Conservation (phyloP, 2,888 invertebrate genomes). For the Euproctis similis region DNA sequence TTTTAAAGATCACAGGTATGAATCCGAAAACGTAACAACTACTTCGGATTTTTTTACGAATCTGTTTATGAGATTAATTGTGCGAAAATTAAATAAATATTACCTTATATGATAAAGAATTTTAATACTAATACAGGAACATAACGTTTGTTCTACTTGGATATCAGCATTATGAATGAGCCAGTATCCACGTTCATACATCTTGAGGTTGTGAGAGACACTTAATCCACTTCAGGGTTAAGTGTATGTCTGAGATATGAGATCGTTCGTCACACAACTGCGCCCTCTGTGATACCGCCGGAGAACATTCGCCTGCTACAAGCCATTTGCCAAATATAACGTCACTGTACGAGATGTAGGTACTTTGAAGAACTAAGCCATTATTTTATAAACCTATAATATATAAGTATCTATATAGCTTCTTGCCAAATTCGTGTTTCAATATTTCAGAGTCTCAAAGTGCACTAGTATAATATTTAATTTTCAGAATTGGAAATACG, state of each 20-base stretch:
- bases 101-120: slow-evolving; percentile 6
- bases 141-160: slow-evolving; percentile 16
- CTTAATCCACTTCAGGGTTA: slow-evolving; percentile 54
- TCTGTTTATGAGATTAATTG: no score
- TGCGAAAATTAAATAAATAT: neutral
- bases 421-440: no score
- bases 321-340: slow-evolving; percentile 31
- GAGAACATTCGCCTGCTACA: slow-evolving; percentile 30
- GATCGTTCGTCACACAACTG: slow-evolving; percentile 51
- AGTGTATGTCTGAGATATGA: slow-evolving; percentile 56
- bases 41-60: no score
- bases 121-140: slow-evolving; percentile 11
- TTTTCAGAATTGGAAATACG: no score
- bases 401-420: neutral
- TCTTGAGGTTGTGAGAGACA: slow-evolving; percentile 43
- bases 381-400: neutral
- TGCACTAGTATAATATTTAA: no score
- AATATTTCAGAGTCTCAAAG: no score
- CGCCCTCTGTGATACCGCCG: slow-evolving; percentile 30
- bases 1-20: no score
- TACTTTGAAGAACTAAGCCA: neutral
- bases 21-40: no score
- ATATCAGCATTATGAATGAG: slow-evolving; percentile 45
- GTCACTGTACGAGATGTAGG: neutral
- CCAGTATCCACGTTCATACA: slow-evolving; percentile 44